Percentiles rank a stretch among this genome's conserved stretches.
These are phyloP conservation scores for Halcyon leucocephala DNA, from an alignment of 2,797 vertebrate genomes.

Conservation along the genomic window DNA sequence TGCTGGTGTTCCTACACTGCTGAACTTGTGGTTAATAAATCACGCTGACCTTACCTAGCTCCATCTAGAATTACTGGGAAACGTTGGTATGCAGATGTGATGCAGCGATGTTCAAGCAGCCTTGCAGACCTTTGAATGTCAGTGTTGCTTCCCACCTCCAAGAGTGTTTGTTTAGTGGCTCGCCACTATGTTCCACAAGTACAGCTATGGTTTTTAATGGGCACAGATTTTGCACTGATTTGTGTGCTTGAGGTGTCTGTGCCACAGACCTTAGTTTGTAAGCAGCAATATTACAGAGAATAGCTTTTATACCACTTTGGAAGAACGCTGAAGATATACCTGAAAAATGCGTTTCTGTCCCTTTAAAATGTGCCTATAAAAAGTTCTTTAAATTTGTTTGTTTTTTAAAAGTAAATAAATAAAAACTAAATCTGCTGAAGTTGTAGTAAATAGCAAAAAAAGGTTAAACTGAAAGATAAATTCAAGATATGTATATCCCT, in stretches of 20 bases:
- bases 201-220: background rate
- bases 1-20: fast-evolving
- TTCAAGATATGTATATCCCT: background rate
- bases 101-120: background rate
- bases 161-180: background rate
- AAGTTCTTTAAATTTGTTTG: background rate
- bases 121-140: background rate
- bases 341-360: background rate
- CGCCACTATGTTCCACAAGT: fast-evolving
- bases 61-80: background rate
- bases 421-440: background rate
- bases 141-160: background rate
- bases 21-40: background rate
- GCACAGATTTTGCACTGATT: background rate
- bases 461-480: background rate
- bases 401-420: background rate
- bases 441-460: background rate
- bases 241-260: fast-evolving
- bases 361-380: background rate
- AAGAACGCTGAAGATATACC: background rate
- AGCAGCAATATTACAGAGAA: background rate
- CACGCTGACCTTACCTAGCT: background rate
- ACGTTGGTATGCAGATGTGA: background rate
- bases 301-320: background rate
- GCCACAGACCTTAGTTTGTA: background rate